Base-by-base conservation (phyloP, 2,113 vertebrate genomes). In the Oncorhynchus nerka region DNA sequence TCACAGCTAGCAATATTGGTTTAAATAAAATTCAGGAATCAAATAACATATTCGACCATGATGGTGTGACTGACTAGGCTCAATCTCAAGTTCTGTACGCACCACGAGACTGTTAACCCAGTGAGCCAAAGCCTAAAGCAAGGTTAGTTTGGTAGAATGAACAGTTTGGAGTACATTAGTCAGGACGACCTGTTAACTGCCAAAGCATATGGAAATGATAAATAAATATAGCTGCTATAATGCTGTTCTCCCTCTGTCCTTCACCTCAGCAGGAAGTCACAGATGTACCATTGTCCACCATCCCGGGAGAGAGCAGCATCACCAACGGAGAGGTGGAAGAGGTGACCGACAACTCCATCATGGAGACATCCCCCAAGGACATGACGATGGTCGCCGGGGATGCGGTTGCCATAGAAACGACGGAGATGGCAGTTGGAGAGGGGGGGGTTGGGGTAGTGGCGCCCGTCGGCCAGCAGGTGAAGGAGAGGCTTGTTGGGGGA, bases 401-500 rank as follows among this genome's bases (percentile, higher is more conserved):
- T n/a, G 28, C 7, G 4, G 74, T 81, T 26, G 68, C 57, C 1
- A 7, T 73, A 28, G 89, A 88, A 68, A 75, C 78, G 0, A 68
- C 57, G 61, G 87, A 88, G 3, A 69, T 86, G 55, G 84, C 88
- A 0, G 85, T 85, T 20, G 49, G 49, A 6, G 83, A 71, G 48
- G 71, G 51, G 20, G 49, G 51, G n/a, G 49, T 22, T 32, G 70
- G 24, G n/a, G 4, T 57, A 4, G 91, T 89, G 19, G 91, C 71
- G 32, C 30, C 68, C 4, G 5, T 85, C 80, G 70, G 92, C 87
- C 90, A 94, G 80, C 90, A 94, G 80, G 93, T 93, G 91, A 95
- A 96, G 92, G 94, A 94, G 82, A 90, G 92, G 75, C 92, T 93
- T 67, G 91, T 92, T 71, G 94, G 96, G 77, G 96, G 96, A 83